Percentiles rank a stretch among this genome's conserved stretches.
phyloP scores from a whole-genome alignment of 2,888 invertebrate genomes.

The Epirrhoe alternata region DNA sequence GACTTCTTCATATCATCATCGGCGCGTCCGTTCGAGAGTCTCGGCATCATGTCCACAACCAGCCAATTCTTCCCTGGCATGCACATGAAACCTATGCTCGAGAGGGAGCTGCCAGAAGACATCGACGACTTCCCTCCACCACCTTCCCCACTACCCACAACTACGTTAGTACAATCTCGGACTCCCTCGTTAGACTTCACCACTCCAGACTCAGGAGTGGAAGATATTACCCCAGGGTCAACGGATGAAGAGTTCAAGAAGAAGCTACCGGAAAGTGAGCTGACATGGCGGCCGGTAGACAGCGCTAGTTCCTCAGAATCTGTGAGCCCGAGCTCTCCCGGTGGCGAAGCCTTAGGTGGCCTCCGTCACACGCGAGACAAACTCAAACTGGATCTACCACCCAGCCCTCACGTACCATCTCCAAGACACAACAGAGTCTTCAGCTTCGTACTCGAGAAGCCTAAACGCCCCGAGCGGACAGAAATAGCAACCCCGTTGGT shows the following conservation, averaged over 20 bases:
- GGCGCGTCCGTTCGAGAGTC: conserved; percentile 89
- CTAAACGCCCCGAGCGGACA: conserved; percentile 58
- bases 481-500: conserved; percentile 64
- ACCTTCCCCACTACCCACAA: conserved; percentile 56
- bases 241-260: conserved; percentile 70
- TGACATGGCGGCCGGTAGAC: conserved; percentile 66
- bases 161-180: conserved; percentile 51
- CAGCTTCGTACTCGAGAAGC: conserved; percentile 75
- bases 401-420: conserved; percentile 80
- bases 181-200: conserved; percentile 79
- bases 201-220: conserved; percentile 87
- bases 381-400: conserved; percentile 89
- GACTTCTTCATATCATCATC: conserved; percentile 91
- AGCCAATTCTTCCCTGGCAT: conserved; percentile 91
- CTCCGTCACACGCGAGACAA: conserved; percentile 89
- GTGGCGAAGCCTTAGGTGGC: conserved; percentile 86
- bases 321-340: conserved; percentile 75
- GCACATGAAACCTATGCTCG: conserved; percentile 66
- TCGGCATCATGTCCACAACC: conserved; percentile 80
- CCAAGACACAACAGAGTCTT: conserved; percentile 74
- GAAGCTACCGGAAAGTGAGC: conserved; percentile 55
- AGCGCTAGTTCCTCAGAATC: conserved; percentile 78
- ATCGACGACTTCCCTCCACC: conserved; percentile 58
- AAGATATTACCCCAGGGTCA: conserved; percentile 85
- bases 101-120: conserved; percentile 58